A percentile compares a stretch with the other conserved stretches of the same genome.
Evolutionary conservation across 2,888 invertebrate species (phyloP).

Genomic region (Ormyrus nitidulus): DNA sequence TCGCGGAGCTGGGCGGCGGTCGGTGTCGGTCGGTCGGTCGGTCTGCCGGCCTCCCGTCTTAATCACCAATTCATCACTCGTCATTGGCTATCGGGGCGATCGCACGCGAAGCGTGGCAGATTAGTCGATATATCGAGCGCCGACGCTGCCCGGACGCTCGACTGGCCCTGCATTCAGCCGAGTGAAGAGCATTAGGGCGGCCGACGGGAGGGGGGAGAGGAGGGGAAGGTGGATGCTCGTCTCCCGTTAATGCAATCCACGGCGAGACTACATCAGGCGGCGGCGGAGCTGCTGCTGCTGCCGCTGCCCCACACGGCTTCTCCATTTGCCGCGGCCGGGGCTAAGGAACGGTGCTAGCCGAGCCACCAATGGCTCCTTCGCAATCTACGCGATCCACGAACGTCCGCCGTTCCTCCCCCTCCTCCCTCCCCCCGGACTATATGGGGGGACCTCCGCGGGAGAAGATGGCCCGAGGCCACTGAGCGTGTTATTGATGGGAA

Average conservation of each 20-base stretch:
- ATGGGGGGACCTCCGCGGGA: no score
- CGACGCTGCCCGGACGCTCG: background rate
- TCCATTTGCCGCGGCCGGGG: no score
- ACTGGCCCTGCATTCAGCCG: background rate
- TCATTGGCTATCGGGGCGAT: conserved; percentile 64
- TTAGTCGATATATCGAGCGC: conserved; percentile 62
- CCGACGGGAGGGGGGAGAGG: background rate
- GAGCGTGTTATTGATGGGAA: no score
- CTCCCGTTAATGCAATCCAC: conserved; percentile 17
- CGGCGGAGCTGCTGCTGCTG: no score
- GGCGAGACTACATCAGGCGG: no score
- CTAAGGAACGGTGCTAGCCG: no score
- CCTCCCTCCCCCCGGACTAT: no score
- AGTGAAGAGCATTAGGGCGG: conserved; percentile 28
- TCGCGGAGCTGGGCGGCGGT: no score
- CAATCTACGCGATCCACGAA: conserved; percentile 1
- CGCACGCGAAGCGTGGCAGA: conserved; percentile 61
- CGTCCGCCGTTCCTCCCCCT: background rate
- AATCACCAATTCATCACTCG: conserved; percentile 67
- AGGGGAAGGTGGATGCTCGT: no score
- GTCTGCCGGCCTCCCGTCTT: conserved; percentile 58
- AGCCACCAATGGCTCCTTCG: background rate
- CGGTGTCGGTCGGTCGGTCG: no score
- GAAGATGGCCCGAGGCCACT: no score
- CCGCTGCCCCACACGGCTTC: no score